Conservation (phyloP, 2,113 vertebrate genomes). For the Amblyopsis rosae region DNA sequence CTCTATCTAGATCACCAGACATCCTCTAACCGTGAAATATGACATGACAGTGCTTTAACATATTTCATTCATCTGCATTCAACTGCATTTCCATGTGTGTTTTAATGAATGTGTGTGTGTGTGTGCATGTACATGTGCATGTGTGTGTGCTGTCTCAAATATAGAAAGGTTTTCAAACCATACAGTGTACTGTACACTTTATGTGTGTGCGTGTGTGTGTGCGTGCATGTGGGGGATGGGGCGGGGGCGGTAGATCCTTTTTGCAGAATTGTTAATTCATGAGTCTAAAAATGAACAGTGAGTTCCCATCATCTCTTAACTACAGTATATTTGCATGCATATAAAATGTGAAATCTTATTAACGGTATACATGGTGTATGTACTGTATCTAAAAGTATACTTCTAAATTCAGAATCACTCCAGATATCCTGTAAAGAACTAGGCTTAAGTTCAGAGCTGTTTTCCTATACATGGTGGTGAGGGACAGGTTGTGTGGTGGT, state of each 20-base stretch:
- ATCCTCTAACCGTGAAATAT: constrained; percentile 5
- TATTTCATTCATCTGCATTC: constrained; percentile 15
- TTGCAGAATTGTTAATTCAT: too few relatives aligned
- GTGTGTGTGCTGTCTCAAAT: not conserved
- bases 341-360: too few relatives aligned
- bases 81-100: not conserved
- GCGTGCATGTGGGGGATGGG: too few relatives aligned
- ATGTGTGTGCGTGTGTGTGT: not conserved
- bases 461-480: constrained; percentile 4
- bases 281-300: too few relatives aligned
- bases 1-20: not conserved
- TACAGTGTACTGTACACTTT: not conserved
- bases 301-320: too few relatives aligned
- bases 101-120: not conserved
- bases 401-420: too few relatives aligned
- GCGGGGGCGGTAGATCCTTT: too few relatives aligned
- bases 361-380: too few relatives aligned
- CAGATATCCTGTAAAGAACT: not conserved
- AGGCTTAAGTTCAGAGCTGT: not conserved
- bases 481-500: constrained; percentile 1
- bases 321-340: too few relatives aligned
- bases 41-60: constrained; percentile 9
- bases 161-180: not conserved
- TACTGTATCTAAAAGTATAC: too few relatives aligned
- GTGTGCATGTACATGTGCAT: not conserved